Evolutionary conservation across 2,113 vertebrate species (phyloP), one percentile per base, ranked within the genome.

Genomic region (Dunckerocampus dactyliophorus): DNA sequence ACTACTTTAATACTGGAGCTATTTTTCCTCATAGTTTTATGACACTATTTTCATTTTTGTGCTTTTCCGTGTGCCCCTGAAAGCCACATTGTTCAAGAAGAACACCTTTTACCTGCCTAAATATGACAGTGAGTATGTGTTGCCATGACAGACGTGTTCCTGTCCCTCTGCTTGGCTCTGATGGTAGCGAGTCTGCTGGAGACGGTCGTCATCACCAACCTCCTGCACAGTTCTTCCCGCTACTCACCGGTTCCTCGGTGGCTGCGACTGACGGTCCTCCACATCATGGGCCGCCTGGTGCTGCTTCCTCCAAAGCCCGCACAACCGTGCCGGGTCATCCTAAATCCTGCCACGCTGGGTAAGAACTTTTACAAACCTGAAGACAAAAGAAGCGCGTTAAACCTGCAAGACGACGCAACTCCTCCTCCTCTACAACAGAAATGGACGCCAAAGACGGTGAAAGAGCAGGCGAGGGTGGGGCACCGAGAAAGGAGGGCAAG

Each of bases 121-220:
- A 50, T 7, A 9, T 45, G 12, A 22, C 20, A n/a, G 14, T 15
- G 24, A 2, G 24, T 1, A n/a, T n/a, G 7, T 59, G 34, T 62
- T 12, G 24, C 62, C 66, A 24, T 51, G 39, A 16, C 67, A 82
- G 81, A 63, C 64, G 75, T 77, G 59, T 80, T 78, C 59, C 81
- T 79, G 60, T 69, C 62, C 11, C n/a, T 69, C 67, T 89, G 84
- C 50, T 75, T 93, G 62, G 89, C 87, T 15, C 79, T 92, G 53
- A 91, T 92, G 89, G 87, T 91, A 39, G 48, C 83, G 74, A 90
- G 91, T 67, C 85, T 92, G 42, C 69, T 91, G 64, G 89, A 92
- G 72, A 92, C 91, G 0, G 76, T 91, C 39, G 76, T 90, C 56
- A 89, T 92, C 79, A 91, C 87, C 34, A 86, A 90, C 45, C 74